These are phyloP conservation scores for Dolichotis patagonum DNA, from an alignment of 2,113 vertebrate species.

Conservation along the genomic window DNA sequence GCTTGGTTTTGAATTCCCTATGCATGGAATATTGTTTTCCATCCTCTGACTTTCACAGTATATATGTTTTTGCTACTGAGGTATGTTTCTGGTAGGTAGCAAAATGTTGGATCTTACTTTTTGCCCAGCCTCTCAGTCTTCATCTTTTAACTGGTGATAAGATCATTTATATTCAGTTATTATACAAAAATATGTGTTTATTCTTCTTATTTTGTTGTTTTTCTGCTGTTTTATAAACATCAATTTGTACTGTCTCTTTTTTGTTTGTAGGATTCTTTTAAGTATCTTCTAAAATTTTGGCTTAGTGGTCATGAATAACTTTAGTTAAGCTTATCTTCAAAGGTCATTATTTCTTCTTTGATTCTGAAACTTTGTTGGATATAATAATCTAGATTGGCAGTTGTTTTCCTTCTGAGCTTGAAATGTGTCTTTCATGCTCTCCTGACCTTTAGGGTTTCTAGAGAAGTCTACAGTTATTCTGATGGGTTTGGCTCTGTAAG, in stretches of 20 bases:
- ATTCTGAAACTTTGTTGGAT: not conserved
- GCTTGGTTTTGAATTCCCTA: not conserved
- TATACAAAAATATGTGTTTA: not conserved
- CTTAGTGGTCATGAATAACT: not conserved
- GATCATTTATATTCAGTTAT: not conserved
- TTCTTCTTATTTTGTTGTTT: not conserved
- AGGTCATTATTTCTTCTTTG: not conserved
- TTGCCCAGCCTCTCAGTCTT: not conserved
- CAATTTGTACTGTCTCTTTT: not conserved
- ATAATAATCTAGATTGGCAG: not conserved
- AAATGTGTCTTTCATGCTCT: not conserved
- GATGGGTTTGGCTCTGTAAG: not conserved
- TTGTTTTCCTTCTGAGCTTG: not conserved
- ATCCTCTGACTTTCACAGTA: not conserved
- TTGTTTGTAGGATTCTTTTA: not conserved
- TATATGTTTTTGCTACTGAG: not conserved
- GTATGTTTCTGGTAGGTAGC: not conserved
- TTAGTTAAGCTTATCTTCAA: not conserved
- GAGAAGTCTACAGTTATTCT: not conserved
- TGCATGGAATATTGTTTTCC: not conserved
- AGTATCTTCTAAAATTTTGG: not conserved
- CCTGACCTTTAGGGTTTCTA: not conserved
- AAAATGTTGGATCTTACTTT: not conserved
- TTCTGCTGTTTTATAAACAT: not conserved
- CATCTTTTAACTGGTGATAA: not conserved